phyloP scores from a whole-genome alignment of 2,113 vertebrate species.

The Tragelaphus imberbis region DNA sequence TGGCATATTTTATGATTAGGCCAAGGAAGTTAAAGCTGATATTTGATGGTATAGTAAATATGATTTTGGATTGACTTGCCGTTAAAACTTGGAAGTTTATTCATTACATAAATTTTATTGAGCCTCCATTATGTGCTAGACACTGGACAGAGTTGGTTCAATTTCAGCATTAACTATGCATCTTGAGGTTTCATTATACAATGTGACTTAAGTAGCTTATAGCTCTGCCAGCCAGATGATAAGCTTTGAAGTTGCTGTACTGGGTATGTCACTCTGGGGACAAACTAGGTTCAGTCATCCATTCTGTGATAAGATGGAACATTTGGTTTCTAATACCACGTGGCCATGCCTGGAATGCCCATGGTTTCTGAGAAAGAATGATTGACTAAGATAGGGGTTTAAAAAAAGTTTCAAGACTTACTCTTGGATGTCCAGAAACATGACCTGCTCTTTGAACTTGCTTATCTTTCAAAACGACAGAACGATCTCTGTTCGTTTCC shows the following conservation, averaged over 20 bases:
- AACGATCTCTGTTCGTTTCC: too few relatives aligned
- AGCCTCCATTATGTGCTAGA: neutral
- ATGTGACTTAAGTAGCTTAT: neutral
- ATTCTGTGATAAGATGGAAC: neutral
- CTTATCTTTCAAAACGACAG: neutral
- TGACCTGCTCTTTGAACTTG: neutral
- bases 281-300: neutral
- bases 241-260: neutral
- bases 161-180: neutral
- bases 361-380: neutral
- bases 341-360: neutral
- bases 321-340: neutral
- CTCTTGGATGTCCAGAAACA: neutral
- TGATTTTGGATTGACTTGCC: neutral
- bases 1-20: neutral
- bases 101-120: neutral
- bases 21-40: neutral
- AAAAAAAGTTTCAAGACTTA: neutral
- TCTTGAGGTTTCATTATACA: neutral
- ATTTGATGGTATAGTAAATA: neutral
- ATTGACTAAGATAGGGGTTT: neutral
- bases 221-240: neutral
- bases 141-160: neutral
- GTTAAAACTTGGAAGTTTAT: neutral
- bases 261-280: neutral